Evolutionary conservation across 2,888 invertebrate species (phyloP).

Genomic region (Girardia tigrina): DNA sequence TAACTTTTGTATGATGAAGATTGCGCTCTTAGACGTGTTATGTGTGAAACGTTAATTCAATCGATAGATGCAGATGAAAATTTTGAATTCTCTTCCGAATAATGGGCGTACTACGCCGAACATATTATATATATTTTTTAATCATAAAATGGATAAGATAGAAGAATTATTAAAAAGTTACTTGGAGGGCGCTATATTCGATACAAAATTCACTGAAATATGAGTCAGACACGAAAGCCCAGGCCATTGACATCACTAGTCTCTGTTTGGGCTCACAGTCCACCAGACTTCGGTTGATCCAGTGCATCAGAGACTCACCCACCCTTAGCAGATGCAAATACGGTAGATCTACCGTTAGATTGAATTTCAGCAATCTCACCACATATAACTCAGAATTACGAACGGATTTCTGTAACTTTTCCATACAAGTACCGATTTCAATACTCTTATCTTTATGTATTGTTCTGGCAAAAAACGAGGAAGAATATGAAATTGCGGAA

Average conservation of each 20-base stretch:
- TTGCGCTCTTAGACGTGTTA: too few relatives aligned
- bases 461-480: too few relatives aligned
- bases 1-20: too few relatives aligned
- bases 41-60: too few relatives aligned
- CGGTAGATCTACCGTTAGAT: background rate
- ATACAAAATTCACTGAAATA: slow-evolving; percentile 13
- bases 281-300: background rate
- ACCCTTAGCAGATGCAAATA: background rate
- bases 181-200: background rate
- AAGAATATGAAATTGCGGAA: too few relatives aligned
- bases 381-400: slow-evolving; percentile 1
- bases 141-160: too few relatives aligned
- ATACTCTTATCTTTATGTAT: background rate
- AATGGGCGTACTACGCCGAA: too few relatives aligned
- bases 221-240: background rate
- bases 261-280: background rate
- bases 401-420: background rate
- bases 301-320: background rate
- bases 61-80: too few relatives aligned
- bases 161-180: too few relatives aligned
- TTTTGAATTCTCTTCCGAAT: too few relatives aligned
- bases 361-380: background rate
- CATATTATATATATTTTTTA: too few relatives aligned
- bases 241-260: background rate
- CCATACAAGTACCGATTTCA: background rate